Conservation (phyloP, 1,140 invertebrate genomes). For the Yoshiicerus persimilis region DNA sequence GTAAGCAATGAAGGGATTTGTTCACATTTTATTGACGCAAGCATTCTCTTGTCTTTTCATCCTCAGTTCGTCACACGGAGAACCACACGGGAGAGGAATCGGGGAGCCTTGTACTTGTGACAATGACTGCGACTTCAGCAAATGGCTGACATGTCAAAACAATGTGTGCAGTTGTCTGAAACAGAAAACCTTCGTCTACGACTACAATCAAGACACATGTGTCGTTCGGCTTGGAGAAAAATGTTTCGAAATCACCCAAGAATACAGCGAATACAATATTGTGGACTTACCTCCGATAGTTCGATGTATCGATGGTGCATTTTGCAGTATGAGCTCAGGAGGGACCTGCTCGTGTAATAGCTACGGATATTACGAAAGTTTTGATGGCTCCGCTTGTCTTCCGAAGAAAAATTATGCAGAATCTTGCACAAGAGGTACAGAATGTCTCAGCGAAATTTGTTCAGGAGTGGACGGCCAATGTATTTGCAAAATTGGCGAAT, state of each 20-base stretch:
- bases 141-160: conserved; percentile 32
- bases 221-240: conserved; percentile 29
- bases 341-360: conserved; percentile 35
- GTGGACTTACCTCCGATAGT: conserved; percentile 12
- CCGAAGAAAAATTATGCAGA: conserved; percentile 26
- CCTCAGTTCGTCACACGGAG: neutral
- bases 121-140: conserved; percentile 31
- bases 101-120: conserved; percentile 28
- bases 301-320: conserved; percentile 27
- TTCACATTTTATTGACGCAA: neutral
- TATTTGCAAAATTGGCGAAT: conserved; percentile 31
- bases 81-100: neutral
- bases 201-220: conserved; percentile 20
- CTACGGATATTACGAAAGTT: conserved; percentile 26
- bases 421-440: neutral
- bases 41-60: neutral
- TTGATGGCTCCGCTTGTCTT: conserved; percentile 21
- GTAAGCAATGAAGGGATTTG: neutral
- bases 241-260: conserved; percentile 34
- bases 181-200: neutral
- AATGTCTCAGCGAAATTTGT: conserved; percentile 31
- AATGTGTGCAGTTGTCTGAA: conserved; percentile 9
- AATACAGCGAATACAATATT: conserved; percentile 25
- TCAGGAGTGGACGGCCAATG: conserved; percentile 11
- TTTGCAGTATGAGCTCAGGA: conserved; percentile 32